Conservation (phyloP, 2,113 vertebrate species). For the Prionailurus bengalensis region DNA sequence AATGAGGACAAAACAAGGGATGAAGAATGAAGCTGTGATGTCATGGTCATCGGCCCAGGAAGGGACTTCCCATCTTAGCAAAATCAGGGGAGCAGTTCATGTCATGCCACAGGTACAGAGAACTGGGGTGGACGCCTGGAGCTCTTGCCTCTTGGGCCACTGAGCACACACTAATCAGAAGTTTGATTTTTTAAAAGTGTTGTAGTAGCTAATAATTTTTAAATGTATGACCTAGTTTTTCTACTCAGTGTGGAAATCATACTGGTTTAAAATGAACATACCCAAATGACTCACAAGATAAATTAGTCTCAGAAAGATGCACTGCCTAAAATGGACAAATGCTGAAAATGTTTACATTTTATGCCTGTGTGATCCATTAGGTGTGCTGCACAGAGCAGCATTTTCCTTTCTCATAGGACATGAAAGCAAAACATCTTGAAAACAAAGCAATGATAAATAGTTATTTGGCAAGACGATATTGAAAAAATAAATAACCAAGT, state of each 20-base stretch:
- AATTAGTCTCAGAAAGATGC: slow-evolving; percentile 45
- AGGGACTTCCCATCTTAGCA: background rate
- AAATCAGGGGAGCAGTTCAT: background rate
- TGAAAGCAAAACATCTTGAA: slow-evolving; percentile 58
- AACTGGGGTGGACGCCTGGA: accelerated
- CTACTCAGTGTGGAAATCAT: slow-evolving; percentile 41
- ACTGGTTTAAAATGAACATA: slow-evolving; percentile 38
- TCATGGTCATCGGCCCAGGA: background rate
- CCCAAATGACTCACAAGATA: background rate
- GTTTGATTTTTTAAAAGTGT: background rate
- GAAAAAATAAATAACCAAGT: slow-evolving; percentile 49
- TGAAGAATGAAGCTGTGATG: background rate
- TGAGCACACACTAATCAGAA: background rate
- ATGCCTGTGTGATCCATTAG: background rate
- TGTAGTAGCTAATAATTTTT: slow-evolving; percentile 9
- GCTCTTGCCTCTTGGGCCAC: background rate
- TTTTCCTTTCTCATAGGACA: slow-evolving; percentile 64
- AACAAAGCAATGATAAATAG: slow-evolving; percentile 46
- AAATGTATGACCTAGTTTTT: slow-evolving; percentile 14
- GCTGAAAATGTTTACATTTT: slow-evolving; percentile 62
- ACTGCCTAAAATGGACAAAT: slow-evolving; percentile 70
- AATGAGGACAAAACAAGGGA: background rate
- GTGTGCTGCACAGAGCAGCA: background rate
- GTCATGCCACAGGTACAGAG: background rate
- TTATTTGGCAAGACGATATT: slow-evolving; percentile 56